A percentile compares a stretch with the other conserved stretches of the same genome.
Conservation (phyloP, 2,113 vertebrate species). For the Zootoca vivipara region DNA sequence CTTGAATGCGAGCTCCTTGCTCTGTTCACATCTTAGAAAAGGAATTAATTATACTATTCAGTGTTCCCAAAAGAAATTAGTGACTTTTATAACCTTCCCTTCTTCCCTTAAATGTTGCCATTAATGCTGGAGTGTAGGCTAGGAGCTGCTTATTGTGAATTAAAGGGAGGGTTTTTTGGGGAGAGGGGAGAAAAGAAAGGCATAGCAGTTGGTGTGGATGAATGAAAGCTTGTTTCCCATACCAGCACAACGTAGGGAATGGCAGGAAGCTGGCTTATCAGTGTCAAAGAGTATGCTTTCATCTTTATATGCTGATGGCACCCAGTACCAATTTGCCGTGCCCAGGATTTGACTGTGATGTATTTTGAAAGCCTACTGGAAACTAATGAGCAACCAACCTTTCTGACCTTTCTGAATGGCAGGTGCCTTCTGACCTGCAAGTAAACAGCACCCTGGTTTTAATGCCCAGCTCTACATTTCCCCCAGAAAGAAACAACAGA, state of each 20-base stretch:
- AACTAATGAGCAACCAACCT: constrained; percentile 18
- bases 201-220: not conserved
- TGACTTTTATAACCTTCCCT: not conserved
- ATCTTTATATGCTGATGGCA: not conserved
- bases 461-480: constrained; percentile 29
- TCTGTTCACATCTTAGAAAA: not conserved
- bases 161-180: not conserved
- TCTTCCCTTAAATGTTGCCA: not conserved
- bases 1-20: not conserved
- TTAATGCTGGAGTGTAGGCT: not conserved
- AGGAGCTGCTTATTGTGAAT: not conserved
- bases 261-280: not conserved
- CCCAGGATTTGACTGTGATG: constrained; percentile 16
- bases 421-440: constrained; percentile 10
- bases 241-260: not conserved
- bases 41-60: not conserved
- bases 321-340: not conserved
- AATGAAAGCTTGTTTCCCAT: not conserved
- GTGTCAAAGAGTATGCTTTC: not conserved
- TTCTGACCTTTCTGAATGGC: constrained; percentile 30
- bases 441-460: constrained; percentile 22
- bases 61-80: not conserved
- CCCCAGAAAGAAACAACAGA: not conserved
- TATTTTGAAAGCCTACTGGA: constrained; percentile 37
- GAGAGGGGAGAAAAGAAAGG: not conserved